These are phyloP conservation scores for Formica exsecta DNA, from an alignment of 1,140 invertebrate genomes.

Conservation along the genomic window DNA sequence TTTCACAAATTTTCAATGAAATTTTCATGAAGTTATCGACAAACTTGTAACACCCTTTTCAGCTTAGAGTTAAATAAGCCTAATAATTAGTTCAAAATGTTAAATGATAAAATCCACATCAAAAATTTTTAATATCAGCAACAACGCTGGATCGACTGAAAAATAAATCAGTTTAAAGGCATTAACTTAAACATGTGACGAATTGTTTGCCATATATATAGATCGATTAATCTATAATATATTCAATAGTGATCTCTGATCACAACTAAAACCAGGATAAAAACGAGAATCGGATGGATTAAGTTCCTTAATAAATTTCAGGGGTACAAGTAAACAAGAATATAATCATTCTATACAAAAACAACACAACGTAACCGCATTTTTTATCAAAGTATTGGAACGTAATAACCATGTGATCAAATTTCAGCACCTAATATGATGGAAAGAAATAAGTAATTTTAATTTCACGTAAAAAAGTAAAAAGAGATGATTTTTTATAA, in stretches of 20 bases:
- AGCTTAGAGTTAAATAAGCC: background rate
- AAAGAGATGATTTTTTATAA: background rate
- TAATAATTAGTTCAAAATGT: background rate
- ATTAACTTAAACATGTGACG: background rate
- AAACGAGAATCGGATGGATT: background rate
- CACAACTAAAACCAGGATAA: background rate
- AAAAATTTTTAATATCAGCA: background rate
- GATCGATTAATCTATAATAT: background rate
- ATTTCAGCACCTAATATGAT: background rate
- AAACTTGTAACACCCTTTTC: background rate
- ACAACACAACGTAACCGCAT: background rate
- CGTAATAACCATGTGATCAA: background rate
- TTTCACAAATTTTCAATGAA: conserved; percentile 23
- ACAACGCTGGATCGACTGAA: background rate
- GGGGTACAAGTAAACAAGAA: too few relatives aligned
- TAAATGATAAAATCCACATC: too few relatives aligned
- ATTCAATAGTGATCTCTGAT: background rate
- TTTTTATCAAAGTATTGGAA: background rate
- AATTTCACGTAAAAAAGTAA: background rate
- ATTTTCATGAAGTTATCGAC: too few relatives aligned
- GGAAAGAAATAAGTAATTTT: background rate
- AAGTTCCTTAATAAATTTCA: background rate
- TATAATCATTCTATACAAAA: background rate
- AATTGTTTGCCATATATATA: background rate
- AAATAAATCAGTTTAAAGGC: background rate